Conservation (phyloP, 2,888 invertebrate species). For the Lepidonotus clava region DNA sequence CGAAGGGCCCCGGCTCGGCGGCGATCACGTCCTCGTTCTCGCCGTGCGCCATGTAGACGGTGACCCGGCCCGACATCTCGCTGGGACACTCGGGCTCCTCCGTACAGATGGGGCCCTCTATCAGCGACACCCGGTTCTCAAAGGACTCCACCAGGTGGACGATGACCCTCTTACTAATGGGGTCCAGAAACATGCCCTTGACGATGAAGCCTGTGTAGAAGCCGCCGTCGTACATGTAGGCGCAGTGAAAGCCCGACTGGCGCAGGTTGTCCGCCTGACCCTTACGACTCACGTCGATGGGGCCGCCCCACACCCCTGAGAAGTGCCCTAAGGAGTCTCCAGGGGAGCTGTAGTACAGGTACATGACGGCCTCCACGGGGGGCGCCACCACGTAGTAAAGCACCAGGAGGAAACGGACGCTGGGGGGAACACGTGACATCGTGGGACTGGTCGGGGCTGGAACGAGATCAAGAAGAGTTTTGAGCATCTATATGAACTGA, state of each 20-base stretch:
- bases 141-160: constrained; percentile 33
- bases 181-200: constrained; percentile 44
- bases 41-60: constrained; percentile 38
- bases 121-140: constrained; percentile 24
- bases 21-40: constrained; percentile 12
- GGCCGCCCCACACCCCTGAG: constrained; percentile 46
- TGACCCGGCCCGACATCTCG: not conserved
- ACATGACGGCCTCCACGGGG: constrained; percentile 5
- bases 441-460: not conserved
- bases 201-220: constrained; percentile 44
- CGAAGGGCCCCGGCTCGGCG: constrained; percentile 33
- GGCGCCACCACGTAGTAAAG: constrained; percentile 3
- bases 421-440: not conserved
- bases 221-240: constrained; percentile 44
- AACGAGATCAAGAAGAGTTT: not conserved
- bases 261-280: constrained; percentile 11
- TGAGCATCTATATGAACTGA: not conserved
- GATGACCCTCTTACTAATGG: not conserved
- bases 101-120: constrained; percentile 33
- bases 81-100: constrained; percentile 30
- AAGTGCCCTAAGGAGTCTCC: constrained; percentile 37
- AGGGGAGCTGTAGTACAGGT: constrained; percentile 49
- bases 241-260: constrained; percentile 39
- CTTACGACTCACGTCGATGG: not conserved
- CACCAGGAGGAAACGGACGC: not conserved